Conservation (phyloP, 2,113 vertebrate genomes). For the Nestor notabilis region DNA sequence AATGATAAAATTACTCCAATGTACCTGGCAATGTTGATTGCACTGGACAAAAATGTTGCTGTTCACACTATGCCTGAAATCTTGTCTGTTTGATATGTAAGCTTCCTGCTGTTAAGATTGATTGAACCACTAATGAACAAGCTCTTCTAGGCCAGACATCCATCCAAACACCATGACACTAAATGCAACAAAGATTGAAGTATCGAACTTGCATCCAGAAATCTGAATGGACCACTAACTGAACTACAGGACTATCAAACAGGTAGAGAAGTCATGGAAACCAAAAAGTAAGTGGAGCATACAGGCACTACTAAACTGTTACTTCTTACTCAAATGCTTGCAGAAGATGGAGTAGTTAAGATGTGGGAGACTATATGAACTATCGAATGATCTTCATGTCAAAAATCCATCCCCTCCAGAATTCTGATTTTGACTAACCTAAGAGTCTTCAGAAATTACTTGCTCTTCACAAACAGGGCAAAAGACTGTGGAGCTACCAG, state of each 20-base stretch:
- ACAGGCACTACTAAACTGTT: neutral
- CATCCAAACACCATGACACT: neutral
- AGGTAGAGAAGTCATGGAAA: neutral
- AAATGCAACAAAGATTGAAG: neutral
- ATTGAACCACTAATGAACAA: neutral
- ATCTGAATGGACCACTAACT: neutral
- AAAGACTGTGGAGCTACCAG: neutral
- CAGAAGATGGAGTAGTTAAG: neutral
- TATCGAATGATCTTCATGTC: neutral
- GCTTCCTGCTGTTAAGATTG: neutral
- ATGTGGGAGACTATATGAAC: neutral
- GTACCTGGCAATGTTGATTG: neutral
- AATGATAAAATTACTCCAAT: neutral
- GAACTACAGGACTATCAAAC: neutral
- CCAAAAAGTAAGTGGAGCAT: neutral
- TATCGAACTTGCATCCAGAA: neutral
- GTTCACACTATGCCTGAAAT: neutral
- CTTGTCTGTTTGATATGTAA: slow-evolving; percentile 13
- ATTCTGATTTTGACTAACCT: neutral
- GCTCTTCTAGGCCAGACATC: neutral
- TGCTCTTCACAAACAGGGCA: neutral
- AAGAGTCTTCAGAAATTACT: neutral
- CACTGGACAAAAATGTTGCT: neutral
- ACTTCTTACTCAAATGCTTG: neutral
- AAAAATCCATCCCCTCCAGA: neutral